A percentile compares a stretch with the other conserved stretches of the same genome.
Conservation (phyloP, 1,140 invertebrate genomes). For the Bombus turneri region DNA sequence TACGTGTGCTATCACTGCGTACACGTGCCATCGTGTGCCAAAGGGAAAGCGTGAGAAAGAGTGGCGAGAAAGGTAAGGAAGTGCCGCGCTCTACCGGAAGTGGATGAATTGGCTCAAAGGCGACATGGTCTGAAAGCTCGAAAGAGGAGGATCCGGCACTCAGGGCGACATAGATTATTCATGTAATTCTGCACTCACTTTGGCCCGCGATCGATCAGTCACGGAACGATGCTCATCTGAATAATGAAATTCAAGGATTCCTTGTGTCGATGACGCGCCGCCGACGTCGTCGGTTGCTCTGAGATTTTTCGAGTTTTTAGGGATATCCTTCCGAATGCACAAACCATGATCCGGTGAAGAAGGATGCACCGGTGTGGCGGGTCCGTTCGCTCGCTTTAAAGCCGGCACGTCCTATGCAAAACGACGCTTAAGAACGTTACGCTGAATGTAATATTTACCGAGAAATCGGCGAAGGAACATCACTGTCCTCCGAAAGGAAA, state of each 20-base stretch:
- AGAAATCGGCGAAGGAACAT: neutral
- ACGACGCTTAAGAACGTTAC: constrained; percentile 47
- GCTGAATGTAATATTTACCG: constrained; percentile 45
- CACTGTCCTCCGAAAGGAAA: neutral
- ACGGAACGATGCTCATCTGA: constrained; percentile 70
- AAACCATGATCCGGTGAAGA: constrained; percentile 24
- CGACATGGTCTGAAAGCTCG: constrained; percentile 67
- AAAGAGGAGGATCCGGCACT: constrained; percentile 68
- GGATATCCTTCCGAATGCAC: constrained; percentile 32
- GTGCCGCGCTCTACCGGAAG: constrained; percentile 57
- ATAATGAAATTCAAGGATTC: constrained; percentile 70
- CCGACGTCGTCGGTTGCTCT: constrained; percentile 11
- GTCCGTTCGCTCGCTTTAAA: constrained; percentile 7
- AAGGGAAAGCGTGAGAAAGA: constrained; percentile 21
- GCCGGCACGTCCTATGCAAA: constrained; percentile 36
- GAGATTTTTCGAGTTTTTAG: constrained; percentile 61
- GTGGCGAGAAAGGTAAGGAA: constrained; percentile 47
- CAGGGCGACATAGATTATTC: constrained; percentile 69
- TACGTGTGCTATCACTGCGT: no score
- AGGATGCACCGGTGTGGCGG: neutral
- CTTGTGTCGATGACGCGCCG: constrained; percentile 62
- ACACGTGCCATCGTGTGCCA: constrained; percentile 8
- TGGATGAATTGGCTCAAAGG: constrained; percentile 71
- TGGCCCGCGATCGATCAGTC: constrained; percentile 69
- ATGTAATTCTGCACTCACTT: constrained; percentile 71